A percentile compares a stretch with the other conserved stretches of the same genome.
Conservation (phyloP, 2,888 invertebrate species). For the Trichogramma evanescens region DNA sequence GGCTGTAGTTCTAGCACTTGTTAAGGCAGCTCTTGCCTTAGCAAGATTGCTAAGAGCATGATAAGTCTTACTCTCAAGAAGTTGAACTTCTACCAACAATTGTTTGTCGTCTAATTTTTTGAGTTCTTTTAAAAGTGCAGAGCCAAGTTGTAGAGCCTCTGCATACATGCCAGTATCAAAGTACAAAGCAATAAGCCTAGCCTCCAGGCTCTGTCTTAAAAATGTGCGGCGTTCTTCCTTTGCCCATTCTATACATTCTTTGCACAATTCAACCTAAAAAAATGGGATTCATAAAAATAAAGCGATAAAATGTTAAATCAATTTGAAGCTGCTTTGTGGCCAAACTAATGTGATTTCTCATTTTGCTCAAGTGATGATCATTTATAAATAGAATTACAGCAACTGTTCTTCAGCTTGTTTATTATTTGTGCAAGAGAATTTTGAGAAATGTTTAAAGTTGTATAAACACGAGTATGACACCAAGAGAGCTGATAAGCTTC, state of each 20-base stretch:
- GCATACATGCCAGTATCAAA: conserved; percentile 86
- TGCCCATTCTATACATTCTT: conserved; percentile 99
- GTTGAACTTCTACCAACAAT: conserved; percentile 93
- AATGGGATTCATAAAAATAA: background rate
- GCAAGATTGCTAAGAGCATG: conserved; percentile 95
- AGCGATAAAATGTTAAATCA: background rate
- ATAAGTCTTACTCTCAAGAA: conserved; percentile 97
- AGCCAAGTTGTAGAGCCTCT: conserved; percentile 77
- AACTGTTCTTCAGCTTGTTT: background rate
- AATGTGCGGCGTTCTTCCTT: conserved; percentile 96
- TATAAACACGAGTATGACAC: background rate
- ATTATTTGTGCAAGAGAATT: background rate
- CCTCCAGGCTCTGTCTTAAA: conserved; percentile 90
- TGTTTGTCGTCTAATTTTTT: conserved; percentile 99
- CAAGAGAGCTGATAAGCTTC: background rate
- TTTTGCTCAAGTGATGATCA: too few relatives aligned
- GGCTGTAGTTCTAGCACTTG: conserved; percentile 98
- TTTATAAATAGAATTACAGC: too few relatives aligned
- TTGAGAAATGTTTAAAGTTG: background rate
- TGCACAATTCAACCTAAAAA: conserved; percentile 68
- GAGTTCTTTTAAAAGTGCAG: conserved; percentile 83
- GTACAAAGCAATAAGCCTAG: conserved; percentile 88
- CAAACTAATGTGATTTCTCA: too few relatives aligned
- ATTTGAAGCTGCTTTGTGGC: background rate
- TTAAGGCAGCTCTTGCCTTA: conserved; percentile 91